Percentiles rank a stretch among this genome's conserved stretches.
Evolutionary conservation across 2,888 invertebrate species (phyloP).

Genomic region (Xanthia togata): DNA sequence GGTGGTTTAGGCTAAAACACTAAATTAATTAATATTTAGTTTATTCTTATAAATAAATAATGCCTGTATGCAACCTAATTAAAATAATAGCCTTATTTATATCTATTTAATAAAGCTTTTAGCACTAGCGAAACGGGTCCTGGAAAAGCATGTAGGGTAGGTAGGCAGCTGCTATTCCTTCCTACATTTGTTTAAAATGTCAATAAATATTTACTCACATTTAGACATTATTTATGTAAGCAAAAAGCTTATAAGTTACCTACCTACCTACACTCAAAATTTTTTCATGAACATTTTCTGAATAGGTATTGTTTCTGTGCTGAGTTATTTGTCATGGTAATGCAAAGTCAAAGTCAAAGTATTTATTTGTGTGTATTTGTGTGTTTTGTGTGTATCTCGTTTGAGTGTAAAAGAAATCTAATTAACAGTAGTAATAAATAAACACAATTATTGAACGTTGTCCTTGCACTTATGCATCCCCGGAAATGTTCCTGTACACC

Average conservation of each 20-base stretch:
- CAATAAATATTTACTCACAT: background rate
- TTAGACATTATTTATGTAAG: background rate
- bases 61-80: background rate
- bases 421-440: conserved; percentile 19
- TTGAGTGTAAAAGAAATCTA: conserved; percentile 18
- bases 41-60: background rate
- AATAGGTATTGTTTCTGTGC: conserved; percentile 16
- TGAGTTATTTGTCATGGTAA: background rate
- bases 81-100: background rate
- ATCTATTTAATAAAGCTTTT: background rate
- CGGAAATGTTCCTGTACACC: conserved; percentile 61
- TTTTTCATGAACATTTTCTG: conserved; percentile 22
- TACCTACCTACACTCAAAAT: background rate
- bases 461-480: conserved; percentile 56
- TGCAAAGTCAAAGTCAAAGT: too few species aligned
- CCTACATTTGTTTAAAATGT: background rate
- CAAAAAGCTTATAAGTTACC: background rate
- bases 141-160: background rate
- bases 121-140: background rate
- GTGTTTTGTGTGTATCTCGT: too few species aligned
- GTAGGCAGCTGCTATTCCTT: background rate
- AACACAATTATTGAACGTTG: conserved; percentile 33
- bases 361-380: too few species aligned
- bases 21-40: background rate
- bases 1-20: background rate